Evolutionary conservation across 2,888 invertebrate genomes (phyloP).

Genomic region (Phalera bucephala): DNA sequence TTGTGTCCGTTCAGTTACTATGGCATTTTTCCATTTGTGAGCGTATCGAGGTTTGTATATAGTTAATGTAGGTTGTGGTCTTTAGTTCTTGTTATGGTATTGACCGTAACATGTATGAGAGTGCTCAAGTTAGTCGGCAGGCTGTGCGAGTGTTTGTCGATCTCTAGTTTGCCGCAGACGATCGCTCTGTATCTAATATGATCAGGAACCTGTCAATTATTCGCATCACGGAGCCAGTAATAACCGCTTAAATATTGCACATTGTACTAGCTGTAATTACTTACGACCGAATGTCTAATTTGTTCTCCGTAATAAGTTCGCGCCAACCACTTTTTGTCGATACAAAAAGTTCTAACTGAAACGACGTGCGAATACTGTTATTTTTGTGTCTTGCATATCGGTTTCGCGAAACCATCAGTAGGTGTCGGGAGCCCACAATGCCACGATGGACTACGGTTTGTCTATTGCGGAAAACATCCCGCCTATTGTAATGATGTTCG

Average conservation of each 20-base stretch:
- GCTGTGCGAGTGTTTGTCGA: slow-evolving; percentile 27
- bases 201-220: slow-evolving; percentile 34
- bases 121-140: slow-evolving; percentile 33
- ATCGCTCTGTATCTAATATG: slow-evolving; percentile 13
- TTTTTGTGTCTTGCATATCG: slow-evolving; percentile 71
- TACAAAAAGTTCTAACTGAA: slow-evolving; percentile 59
- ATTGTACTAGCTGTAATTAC: slow-evolving; percentile 57
- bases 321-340: slow-evolving; percentile 56
- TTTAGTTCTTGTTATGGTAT: slow-evolving; percentile 42
- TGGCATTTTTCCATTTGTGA: slow-evolving; percentile 60
- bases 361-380: slow-evolving; percentile 73
- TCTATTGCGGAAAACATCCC: slow-evolving; percentile 73
- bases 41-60: slow-evolving; percentile 37
- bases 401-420: slow-evolving; percentile 62
- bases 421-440: slow-evolving; percentile 40
- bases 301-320: slow-evolving; percentile 65
- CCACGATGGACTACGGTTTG: slow-evolving; percentile 48
- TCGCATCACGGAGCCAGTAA: slow-evolving; percentile 48
- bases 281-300: slow-evolving; percentile 67
- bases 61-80: slow-evolving; percentile 68
- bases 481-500: slow-evolving; percentile 69
- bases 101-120: slow-evolving; percentile 49
- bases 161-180: background rate
- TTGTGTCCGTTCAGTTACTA: slow-evolving; percentile 57
- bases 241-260: slow-evolving; percentile 65